Percentiles rank a stretch among this genome's conserved stretches.
Conservation (phyloP, 2,113 vertebrate species). For the Ailurus styani region DNA sequence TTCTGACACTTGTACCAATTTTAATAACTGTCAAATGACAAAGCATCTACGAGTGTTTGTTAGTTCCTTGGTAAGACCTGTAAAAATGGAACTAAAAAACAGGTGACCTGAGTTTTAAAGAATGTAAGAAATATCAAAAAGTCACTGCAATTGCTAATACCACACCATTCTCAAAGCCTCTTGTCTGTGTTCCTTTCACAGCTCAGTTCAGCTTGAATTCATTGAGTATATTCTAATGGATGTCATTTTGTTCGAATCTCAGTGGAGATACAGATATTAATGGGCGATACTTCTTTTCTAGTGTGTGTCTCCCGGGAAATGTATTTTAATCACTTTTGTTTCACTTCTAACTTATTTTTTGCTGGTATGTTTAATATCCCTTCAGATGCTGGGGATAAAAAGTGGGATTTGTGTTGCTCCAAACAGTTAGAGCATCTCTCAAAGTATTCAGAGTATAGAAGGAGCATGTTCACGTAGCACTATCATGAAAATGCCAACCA, state of each 20-base stretch:
- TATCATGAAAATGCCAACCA: neutral
- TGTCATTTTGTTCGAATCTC: neutral
- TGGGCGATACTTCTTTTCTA: neutral
- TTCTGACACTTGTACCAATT: neutral
- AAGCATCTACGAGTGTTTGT: neutral
- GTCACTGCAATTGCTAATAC: neutral
- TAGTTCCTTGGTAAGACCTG: neutral
- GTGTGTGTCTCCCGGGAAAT: neutral
- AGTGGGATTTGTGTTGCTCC: neutral
- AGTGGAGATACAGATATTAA: neutral
- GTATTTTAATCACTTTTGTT: neutral
- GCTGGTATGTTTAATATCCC: neutral
- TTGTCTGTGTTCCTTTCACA: neutral
- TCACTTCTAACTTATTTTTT: neutral
- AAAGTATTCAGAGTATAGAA: neutral
- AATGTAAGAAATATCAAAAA: neutral
- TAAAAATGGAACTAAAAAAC: neutral
- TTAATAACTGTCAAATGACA: neutral
- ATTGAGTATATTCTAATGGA: neutral
- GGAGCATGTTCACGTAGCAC: rapidly evolving
- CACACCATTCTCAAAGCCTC: neutral
- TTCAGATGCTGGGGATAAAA: neutral
- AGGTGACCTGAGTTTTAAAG: neutral
- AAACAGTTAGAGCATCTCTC: neutral
- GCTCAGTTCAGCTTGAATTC: neutral